A percentile compares a stretch with the other conserved stretches of the same genome.
Conservation (phyloP, 2,113 vertebrate genomes). For the Aptenodytes forsteri region DNA sequence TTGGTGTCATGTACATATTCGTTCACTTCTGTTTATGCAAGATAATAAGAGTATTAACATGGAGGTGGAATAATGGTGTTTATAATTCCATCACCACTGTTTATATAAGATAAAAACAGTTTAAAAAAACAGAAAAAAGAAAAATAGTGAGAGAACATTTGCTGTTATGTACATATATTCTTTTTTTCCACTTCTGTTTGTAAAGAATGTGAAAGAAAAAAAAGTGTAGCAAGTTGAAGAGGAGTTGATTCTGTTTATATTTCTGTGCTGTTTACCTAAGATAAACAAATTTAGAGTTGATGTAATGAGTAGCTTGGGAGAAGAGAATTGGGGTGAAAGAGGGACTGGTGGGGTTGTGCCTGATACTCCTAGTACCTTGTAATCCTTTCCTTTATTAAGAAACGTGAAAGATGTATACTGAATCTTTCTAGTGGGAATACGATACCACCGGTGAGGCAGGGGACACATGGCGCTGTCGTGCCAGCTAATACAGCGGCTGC, state of each 20-base stretch:
- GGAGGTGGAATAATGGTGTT: slow-evolving; percentile 76
- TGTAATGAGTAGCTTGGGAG: slow-evolving; percentile 19
- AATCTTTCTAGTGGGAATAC: slow-evolving; percentile 11
- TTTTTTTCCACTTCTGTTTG: slow-evolving; percentile 50
- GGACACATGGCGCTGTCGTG: background rate
- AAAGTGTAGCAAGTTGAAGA: slow-evolving; percentile 42
- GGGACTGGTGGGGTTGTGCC: slow-evolving; percentile 3
- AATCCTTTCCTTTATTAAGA: slow-evolving; percentile 62
- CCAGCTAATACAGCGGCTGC: background rate
- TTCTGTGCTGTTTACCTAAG: slow-evolving; percentile 51
- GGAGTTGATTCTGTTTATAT: slow-evolving; percentile 41
- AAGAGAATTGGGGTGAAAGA: slow-evolving; percentile 51
- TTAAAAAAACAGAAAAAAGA: slow-evolving; percentile 39
- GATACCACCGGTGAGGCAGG: background rate
- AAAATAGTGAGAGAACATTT: slow-evolving; percentile 59
- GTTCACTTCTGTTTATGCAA: slow-evolving; percentile 75
- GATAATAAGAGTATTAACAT: slow-evolving; percentile 79
- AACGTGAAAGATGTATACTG: background rate
- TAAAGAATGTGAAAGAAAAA: slow-evolving; percentile 40
- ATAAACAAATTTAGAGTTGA: slow-evolving; percentile 50
- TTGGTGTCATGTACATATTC: slow-evolving; percentile 76
- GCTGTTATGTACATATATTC: slow-evolving; percentile 53
- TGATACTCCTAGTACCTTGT: slow-evolving; percentile 29
- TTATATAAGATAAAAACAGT: slow-evolving; percentile 75
- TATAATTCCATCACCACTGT: slow-evolving; percentile 73